Conservation (phyloP, 2,888 invertebrate genomes). For the Oxytorus armatus region DNA sequence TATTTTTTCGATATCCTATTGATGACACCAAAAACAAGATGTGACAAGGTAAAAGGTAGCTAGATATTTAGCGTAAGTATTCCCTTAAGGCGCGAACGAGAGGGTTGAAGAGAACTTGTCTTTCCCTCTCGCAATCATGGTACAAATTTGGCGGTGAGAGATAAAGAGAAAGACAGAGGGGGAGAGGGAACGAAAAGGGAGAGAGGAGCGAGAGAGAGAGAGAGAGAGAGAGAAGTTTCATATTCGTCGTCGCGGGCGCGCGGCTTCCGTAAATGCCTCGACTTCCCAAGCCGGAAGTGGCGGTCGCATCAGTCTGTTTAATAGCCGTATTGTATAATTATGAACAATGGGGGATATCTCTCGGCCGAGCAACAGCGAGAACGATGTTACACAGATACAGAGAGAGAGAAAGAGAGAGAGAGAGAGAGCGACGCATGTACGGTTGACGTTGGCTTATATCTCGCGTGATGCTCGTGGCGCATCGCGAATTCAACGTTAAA, state of each 20-base stretch:
- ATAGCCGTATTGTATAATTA: constrained; percentile 85
- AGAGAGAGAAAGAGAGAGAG: constrained; percentile 66
- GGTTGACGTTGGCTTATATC: constrained; percentile 35
- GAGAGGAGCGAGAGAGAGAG: constrained; percentile 25
- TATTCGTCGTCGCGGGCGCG: constrained; percentile 71
- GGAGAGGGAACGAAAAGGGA: constrained; percentile 36
- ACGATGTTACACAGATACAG: constrained; percentile 72
- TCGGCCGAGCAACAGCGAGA: constrained; percentile 66
- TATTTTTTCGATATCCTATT: too few relatives aligned
- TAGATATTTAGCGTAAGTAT: too few relatives aligned
- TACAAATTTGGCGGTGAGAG: constrained; percentile 37
- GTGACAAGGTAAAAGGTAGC: too few relatives aligned
- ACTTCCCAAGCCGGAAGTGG: constrained; percentile 80
- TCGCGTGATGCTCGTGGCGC: constrained; percentile 30
- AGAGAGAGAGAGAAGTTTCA: constrained; percentile 68
- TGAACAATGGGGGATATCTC: constrained; percentile 78
- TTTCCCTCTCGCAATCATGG: background rate
- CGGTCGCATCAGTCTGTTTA: constrained; percentile 84
- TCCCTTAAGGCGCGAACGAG: background rate
- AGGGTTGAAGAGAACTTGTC: background rate
- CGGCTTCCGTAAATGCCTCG: constrained; percentile 80
- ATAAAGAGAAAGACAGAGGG: constrained; percentile 40
- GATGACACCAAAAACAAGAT: too few relatives aligned
- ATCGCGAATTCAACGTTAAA: constrained; percentile 61
- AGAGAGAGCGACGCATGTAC: constrained; percentile 57